Conservation (phyloP, 1,140 invertebrate genomes). For the Drosophila carrolli region DNA sequence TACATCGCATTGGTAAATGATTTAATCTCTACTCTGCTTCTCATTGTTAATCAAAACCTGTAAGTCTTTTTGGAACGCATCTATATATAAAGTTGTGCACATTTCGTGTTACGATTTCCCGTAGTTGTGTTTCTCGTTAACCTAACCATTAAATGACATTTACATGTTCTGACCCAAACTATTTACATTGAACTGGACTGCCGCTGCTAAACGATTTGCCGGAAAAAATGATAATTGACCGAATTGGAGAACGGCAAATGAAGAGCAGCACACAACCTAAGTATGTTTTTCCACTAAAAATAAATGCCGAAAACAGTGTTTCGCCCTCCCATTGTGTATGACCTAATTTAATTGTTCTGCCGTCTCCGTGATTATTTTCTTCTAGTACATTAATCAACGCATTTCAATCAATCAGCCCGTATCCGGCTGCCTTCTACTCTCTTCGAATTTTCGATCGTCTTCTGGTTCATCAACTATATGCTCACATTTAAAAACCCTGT, state of each 20-base stretch:
- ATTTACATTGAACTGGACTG: slow-evolving; percentile 75
- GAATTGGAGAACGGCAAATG: slow-evolving; percentile 70
- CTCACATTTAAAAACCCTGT: slow-evolving; percentile 83
- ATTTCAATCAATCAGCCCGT: slow-evolving; percentile 47
- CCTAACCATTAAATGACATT: slow-evolving; percentile 61
- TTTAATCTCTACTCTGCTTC: slow-evolving; percentile 48
- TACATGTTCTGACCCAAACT: slow-evolving; percentile 56
- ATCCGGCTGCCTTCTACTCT: slow-evolving; percentile 17
- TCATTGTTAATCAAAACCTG: slow-evolving; percentile 62
- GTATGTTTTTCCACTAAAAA: slow-evolving; percentile 51
- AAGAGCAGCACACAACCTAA: slow-evolving; percentile 72
- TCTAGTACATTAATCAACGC: slow-evolving; percentile 53
- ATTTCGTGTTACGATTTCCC: slow-evolving; percentile 38
- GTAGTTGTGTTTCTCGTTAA: slow-evolving; percentile 41
- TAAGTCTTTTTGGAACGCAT: slow-evolving; percentile 79
- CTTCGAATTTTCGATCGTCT: slow-evolving; percentile 3
- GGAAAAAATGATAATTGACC: slow-evolving; percentile 74
- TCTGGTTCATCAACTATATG: slow-evolving; percentile 58
- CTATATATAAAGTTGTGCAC: slow-evolving; percentile 69
- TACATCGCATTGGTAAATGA: slow-evolving; percentile 50
- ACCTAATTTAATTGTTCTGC: slow-evolving; percentile 48
- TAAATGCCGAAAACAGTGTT: slow-evolving; percentile 37
- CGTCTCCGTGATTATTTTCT: slow-evolving; percentile 23
- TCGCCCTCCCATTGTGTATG: slow-evolving; percentile 22
- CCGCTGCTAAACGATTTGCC: slow-evolving; percentile 55